Evolutionary conservation across 2,888 invertebrate species (phyloP).

Genomic region (Thera britannica): DNA sequence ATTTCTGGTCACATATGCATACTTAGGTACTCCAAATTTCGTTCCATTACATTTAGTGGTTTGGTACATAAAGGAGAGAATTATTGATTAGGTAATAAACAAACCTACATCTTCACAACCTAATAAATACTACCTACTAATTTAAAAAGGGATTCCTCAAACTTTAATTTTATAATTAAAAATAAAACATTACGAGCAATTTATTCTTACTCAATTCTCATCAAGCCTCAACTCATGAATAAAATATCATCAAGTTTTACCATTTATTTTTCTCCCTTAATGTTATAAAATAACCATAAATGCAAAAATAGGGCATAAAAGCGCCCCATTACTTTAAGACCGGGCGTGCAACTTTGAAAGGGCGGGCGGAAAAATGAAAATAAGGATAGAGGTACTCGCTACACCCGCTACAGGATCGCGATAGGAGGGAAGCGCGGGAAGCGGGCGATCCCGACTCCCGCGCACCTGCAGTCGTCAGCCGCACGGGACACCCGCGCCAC

Average conservation of each 20-base stretch:
- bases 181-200: no score
- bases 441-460: slow-evolving; percentile 8
- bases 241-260: slow-evolving; percentile 26
- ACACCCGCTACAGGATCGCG: slow-evolving; percentile 46
- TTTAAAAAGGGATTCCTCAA: no score
- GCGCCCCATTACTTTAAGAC: slow-evolving; percentile 27
- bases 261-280: slow-evolving; percentile 19
- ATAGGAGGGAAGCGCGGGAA: slow-evolving; percentile 29
- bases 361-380: slow-evolving; percentile 59
- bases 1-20: no score
- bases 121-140: no score
- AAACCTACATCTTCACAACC: no score
- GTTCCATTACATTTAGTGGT: no score
- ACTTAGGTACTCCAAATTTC: no score
- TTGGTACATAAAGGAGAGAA: no score
- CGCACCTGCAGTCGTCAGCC: slow-evolving; percentile 38
- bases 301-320: slow-evolving; percentile 25
- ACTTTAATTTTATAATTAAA: neutral
- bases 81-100: no score
- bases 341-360: slow-evolving; percentile 33
- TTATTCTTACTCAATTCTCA: neutral
- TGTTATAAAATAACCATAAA: slow-evolving; percentile 28
- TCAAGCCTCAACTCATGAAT: slow-evolving; percentile 19
- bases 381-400: slow-evolving; percentile 47
- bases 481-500: slow-evolving; percentile 51